These are phyloP conservation scores for Frankliniella fusca DNA, from an alignment of 2,888 invertebrate genomes.

Conservation along the genomic window DNA sequence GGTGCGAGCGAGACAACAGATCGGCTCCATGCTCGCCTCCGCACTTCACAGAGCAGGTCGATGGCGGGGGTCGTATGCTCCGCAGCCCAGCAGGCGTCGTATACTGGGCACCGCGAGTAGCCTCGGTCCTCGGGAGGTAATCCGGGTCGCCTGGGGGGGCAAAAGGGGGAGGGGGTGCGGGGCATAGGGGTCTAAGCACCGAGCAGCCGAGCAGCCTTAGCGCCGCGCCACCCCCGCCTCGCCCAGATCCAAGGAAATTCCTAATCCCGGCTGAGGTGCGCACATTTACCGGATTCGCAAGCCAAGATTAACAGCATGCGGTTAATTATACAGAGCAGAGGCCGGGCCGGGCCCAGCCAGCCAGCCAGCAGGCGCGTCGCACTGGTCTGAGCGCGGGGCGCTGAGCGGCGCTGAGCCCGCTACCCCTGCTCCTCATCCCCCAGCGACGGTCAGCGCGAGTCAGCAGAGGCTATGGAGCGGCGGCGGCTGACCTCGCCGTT, in stretches of 20 bases:
- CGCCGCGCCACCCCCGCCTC: neutral
- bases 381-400: neutral
- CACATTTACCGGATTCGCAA: slow-evolving; percentile 10
- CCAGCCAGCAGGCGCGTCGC: neutral
- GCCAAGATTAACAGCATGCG: neutral
- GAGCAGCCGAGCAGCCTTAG: neutral
- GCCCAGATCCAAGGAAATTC: neutral
- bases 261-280: slow-evolving; percentile 9
- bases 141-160: too few species aligned
- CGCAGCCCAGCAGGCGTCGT: too few species aligned
- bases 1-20: neutral
- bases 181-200: neutral
- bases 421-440: neutral
- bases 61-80: neutral
- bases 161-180: too few species aligned
- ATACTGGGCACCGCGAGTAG: too few species aligned
- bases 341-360: neutral
- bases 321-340: neutral
- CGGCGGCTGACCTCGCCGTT: too few species aligned
- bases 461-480: too few species aligned
- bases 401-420: neutral
- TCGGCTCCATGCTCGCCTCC: neutral
- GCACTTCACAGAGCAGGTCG: slow-evolving; percentile 10
- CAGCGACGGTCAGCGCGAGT: neutral
- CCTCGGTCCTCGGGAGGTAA: too few species aligned